Base-by-base conservation (phyloP, 2,888 invertebrate genomes). In the Ophonus ardosiacus region DNA sequence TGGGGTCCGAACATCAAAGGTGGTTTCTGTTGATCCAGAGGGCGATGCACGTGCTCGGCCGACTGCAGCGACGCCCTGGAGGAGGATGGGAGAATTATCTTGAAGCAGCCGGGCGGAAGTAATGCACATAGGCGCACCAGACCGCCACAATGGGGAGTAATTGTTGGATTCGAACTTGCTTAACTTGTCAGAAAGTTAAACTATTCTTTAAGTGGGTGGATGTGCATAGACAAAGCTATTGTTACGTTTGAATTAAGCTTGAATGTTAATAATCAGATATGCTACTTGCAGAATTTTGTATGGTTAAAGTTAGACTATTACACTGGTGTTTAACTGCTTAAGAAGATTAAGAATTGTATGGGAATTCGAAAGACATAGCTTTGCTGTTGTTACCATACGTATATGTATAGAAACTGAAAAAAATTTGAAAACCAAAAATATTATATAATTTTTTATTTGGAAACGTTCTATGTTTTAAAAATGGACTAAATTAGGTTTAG, bases 1-100 rank as follows among this genome's bases (percentile, higher is more conserved):
- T 21, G 51, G 81, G 81, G 18, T 17, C 43, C 21, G 63, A 81
- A 81, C 65, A 81, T 81, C 81, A 81, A 81, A 81, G 81, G 81
- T 81, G 18, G 61, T 21, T 31, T 68, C 7, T 78, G 78, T 78
- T 78, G 78, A 78, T 78, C 78, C 56, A 78, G 57, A 56, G 78
- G 78, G 57, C 78, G n/a, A 8, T 57, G 17, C 78, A 78, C 78
- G 40, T 43, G 57, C 18, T 31, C 13, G 31, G 57, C 57, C 15
- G 56, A 13, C 78, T 51, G 76, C 51, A 76, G 76, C n/a, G 43
- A 7, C 43, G 43, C 51, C 13, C 78, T 78, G 31, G 56, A 57
- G 56, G 56, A 76, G 8, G 76, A 76, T 21, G 51, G 21, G 57
- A 56, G 78, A 57, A 78, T 78, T 78, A 57, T 78, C 78, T 78